Base-by-base conservation (phyloP, 2,797 vertebrate species). In the Pangasius larnaudii region DNA sequence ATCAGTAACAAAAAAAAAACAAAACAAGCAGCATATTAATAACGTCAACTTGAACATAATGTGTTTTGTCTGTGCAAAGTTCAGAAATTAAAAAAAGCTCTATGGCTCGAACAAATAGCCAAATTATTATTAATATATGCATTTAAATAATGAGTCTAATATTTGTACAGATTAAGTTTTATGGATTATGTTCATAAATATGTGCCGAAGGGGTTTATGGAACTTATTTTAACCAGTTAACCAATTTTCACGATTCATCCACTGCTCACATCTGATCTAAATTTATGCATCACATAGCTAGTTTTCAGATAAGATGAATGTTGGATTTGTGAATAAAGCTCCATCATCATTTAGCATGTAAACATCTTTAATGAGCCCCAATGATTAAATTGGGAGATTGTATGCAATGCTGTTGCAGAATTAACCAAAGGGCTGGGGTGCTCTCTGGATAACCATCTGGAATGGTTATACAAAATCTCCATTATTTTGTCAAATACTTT, bases 341-440 rank as follows among this genome's bases (percentile, higher is more conserved):
- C 16, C 27, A 18, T 16, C 46, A 77, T 51, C 27, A 77, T 18
- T 14, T 33, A 78, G n/a, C 75, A 78, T 78, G 75, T 78, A 74
- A 46, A 74, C 71, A 74, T 74, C 9, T 74, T 74, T 74, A 78
- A 78, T 78, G 75, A 78, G 74, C 27, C 18, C 46, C 14, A 78
- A 10, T 30, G 75, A 53, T 78, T 51, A 53, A 78, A 78, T 3
- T 9, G 16, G 27, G 27, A 78, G 49, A 18, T 53, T 30, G 42
- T 5, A 33, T 1, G 1, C 51, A 78, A 2, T 33, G 49, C 49
- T 56, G 49, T 0, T 78, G 75, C 51, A 56, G 33, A 53, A 56
- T 78, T 56, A 1, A 56, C 6, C 13, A 19, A 56, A 78, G n/a
- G 3, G 49, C 14, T 53, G 74, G 0, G 6, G 8, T 78, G 49